phyloP scores from a whole-genome alignment of 64 coral and sea anemone species.

The Astreopora myriophthalma region DNA sequence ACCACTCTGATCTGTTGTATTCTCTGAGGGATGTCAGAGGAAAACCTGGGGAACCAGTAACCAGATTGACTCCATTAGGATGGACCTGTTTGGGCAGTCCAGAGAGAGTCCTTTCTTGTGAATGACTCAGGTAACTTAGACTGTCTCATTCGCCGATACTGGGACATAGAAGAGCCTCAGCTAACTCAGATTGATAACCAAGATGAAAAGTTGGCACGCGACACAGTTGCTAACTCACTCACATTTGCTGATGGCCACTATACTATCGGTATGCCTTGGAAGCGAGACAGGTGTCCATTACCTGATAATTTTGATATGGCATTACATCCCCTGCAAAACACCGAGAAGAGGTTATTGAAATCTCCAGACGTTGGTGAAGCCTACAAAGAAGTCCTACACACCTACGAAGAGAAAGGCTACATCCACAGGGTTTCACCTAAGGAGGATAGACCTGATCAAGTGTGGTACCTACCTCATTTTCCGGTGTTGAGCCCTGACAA shows the following conservation, averaged over 20 bases:
- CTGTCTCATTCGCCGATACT: slow-evolving; percentile 54
- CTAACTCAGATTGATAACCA: slow-evolving; percentile 16
- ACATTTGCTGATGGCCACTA: neutral
- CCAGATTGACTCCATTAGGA: slow-evolving; percentile 63
- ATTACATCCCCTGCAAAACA: too few species aligned
- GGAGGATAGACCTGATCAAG: too few species aligned
- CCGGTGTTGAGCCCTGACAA: too few species aligned
- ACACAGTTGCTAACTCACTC: slow-evolving; percentile 14
- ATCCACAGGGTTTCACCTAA: too few species aligned
- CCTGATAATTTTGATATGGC: too few species aligned
- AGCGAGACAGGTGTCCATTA: too few species aligned
- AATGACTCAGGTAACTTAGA: neutral
- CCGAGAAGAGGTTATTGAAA: too few species aligned
- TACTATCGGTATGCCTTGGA: too few species aligned
- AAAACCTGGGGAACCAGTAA: slow-evolving; percentile 44
- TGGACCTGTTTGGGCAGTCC: slow-evolving; percentile 67
- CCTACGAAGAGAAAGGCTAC: too few species aligned
- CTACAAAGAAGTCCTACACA: too few species aligned
- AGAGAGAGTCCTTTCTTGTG: slow-evolving; percentile 7
- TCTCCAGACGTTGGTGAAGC: too few species aligned
- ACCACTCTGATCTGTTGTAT: slow-evolving; percentile 49
- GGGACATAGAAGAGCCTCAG: slow-evolving; percentile 63
- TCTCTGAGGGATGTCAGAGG: slow-evolving; percentile 42
- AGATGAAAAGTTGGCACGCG: slow-evolving; percentile 50
- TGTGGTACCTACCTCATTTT: too few species aligned